Percentiles rank a stretch among this genome's conserved stretches.
phyloP scores from a whole-genome alignment of 1,140 invertebrate genomes.

The Leptopilina boulardi region DNA sequence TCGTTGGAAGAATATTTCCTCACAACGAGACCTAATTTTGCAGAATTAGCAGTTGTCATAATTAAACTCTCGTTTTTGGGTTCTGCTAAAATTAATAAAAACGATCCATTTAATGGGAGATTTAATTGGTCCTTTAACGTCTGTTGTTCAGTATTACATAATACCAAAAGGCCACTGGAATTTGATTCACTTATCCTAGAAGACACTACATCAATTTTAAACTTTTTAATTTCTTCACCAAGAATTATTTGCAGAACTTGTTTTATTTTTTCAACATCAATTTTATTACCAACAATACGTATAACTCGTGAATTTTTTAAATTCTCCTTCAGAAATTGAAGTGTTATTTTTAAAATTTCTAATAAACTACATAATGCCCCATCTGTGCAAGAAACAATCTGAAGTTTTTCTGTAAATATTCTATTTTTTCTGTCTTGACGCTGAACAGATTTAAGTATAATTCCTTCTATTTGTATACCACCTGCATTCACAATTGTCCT shows the following conservation, averaged over 20 bases:
- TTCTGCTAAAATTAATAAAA: conserved; percentile 66
- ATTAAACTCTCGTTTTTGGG: conserved; percentile 37
- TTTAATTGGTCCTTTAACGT: conserved; percentile 50
- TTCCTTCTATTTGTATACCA: conserved; percentile 87
- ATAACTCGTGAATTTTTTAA: conserved; percentile 82
- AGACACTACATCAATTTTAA: neutral
- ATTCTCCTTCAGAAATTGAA: conserved; percentile 88
- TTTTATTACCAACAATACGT: conserved; percentile 78
- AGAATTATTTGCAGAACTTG: conserved; percentile 40
- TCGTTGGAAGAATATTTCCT: conserved; percentile 52
- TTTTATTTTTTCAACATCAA: neutral
- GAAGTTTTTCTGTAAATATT: conserved; percentile 82
- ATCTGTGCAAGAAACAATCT: conserved; percentile 77
- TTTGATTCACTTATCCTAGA: conserved; percentile 49
- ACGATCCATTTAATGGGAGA: conserved; percentile 66
- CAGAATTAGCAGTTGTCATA: conserved; percentile 54
- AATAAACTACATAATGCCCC: conserved; percentile 78
- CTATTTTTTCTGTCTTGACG: conserved; percentile 79
- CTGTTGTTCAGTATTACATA: conserved; percentile 58
- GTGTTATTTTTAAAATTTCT: conserved; percentile 75
- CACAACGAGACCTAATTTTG: conserved; percentile 57
- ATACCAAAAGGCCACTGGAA: conserved; percentile 76
- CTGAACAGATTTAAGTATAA: conserved; percentile 86
- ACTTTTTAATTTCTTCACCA: conserved; percentile 17
- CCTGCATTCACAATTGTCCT: conserved; percentile 76